These are phyloP conservation scores for Drosophila suzukii DNA, from an alignment of 1,140 invertebrate species.

Conservation along the genomic window DNA sequence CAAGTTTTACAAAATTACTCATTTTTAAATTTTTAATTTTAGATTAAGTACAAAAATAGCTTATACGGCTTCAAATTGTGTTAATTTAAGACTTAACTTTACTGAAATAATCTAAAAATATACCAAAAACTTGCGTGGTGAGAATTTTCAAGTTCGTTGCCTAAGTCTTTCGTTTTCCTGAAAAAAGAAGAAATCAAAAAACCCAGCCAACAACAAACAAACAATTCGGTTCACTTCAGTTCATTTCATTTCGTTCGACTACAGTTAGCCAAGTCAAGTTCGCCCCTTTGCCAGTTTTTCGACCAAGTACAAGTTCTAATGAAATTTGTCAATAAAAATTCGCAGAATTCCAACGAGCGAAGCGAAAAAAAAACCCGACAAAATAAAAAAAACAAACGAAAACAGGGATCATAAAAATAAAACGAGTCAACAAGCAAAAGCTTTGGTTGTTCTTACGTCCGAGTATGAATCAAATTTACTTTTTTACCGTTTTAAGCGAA, in stretches of 20 bases:
- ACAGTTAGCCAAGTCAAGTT: slow-evolving; percentile 62
- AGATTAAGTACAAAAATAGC: no score
- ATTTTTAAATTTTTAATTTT: no score
- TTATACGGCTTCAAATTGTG: no score
- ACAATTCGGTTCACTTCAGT: slow-evolving; percentile 66
- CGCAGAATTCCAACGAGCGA: slow-evolving; percentile 68
- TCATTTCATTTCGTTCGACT: slow-evolving; percentile 52
- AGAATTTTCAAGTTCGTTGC: slow-evolving; percentile 61
- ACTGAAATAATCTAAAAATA: no score
- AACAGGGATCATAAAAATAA: slow-evolving; percentile 47
- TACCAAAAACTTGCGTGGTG: background rate
- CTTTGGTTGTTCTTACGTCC: slow-evolving; percentile 46
- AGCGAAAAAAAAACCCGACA: slow-evolving; percentile 6
- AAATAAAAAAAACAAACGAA: slow-evolving; percentile 15
- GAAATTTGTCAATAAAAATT: slow-evolving; percentile 81
- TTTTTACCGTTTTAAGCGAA: slow-evolving; percentile 84
- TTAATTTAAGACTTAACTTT: no score
- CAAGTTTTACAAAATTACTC: background rate
- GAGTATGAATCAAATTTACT: slow-evolving; percentile 79
- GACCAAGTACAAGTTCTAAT: slow-evolving; percentile 72
- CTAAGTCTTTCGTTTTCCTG: slow-evolving; percentile 68
- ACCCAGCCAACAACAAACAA: slow-evolving; percentile 9
- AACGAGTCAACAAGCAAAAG: slow-evolving; percentile 51
- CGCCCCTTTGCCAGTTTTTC: slow-evolving; percentile 3
- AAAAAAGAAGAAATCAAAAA: background rate